Conservation (phyloP, 2,797 vertebrate species). For the Rhodeus uyekii region DNA sequence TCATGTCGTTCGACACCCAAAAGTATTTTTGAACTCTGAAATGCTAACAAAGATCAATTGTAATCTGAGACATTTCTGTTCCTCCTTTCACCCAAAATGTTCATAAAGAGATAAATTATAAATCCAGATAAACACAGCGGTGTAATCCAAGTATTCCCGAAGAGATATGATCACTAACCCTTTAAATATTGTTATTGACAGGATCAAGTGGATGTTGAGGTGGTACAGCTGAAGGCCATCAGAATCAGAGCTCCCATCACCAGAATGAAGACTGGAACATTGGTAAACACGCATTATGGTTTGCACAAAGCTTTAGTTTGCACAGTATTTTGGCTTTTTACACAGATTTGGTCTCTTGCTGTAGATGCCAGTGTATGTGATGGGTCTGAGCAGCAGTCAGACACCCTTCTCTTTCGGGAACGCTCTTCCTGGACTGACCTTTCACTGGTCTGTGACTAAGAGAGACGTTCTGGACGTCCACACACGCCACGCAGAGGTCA, state of each 20-base stretch:
- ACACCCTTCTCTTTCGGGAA: slow-evolving; percentile 93
- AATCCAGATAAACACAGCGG: not conserved
- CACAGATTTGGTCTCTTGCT: slow-evolving; percentile 33
- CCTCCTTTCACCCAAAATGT: not conserved
- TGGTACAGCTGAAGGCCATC: slow-evolving; percentile 85
- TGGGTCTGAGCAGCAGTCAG: slow-evolving; percentile 88
- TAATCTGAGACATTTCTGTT: not conserved
- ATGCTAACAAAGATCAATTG: not conserved
- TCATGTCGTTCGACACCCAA: not conserved
- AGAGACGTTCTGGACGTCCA: slow-evolving; percentile 88
- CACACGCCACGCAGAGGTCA: slow-evolving; percentile 88
- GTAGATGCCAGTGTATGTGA: slow-evolving; percentile 95
- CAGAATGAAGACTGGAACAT: slow-evolving; percentile 86
- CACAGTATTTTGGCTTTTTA: not conserved
- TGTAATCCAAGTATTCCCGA: not conserved
- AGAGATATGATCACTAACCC: not conserved
- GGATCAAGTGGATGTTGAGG: slow-evolving; percentile 93
- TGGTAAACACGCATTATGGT: slow-evolving; percentile 72
- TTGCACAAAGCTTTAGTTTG: not conserved
- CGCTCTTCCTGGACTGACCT: slow-evolving; percentile 83
- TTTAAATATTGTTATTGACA: slow-evolving; percentile 60
- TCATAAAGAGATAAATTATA: not conserved
- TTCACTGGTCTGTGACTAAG: slow-evolving; percentile 95
- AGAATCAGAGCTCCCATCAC: slow-evolving; percentile 90
- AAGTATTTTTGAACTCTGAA: not conserved